These are phyloP conservation scores for Dallia pectoralis DNA, from an alignment of 2,797 vertebrate genomes.

Conservation along the genomic window DNA sequence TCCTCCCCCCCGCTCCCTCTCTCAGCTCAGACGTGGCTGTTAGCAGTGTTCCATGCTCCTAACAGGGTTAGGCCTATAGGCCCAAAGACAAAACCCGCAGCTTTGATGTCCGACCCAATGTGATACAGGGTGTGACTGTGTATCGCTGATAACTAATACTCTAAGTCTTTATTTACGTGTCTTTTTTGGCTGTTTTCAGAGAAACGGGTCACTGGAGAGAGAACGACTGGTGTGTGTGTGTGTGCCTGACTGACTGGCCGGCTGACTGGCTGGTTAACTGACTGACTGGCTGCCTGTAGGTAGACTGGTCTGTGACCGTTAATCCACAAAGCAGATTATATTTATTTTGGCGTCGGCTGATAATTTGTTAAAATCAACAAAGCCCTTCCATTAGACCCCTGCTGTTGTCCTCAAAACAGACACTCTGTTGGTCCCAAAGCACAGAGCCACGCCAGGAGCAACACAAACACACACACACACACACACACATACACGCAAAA, in stretches of 20 bases:
- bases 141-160: conserved; percentile 91
- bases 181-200: conserved; percentile 80
- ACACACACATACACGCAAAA: conserved; percentile 33
- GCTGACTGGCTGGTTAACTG: conserved; percentile 12
- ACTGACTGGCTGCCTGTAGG: conserved; percentile 69
- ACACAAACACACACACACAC: conserved; percentile 44
- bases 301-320: conserved; percentile 92
- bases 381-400: conserved; percentile 96
- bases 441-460: conserved; percentile 57
- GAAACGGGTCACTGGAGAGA: conserved; percentile 78
- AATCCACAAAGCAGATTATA: conserved; percentile 98
- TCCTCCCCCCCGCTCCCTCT: neutral
- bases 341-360: conserved; percentile 96
- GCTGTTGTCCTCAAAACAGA: conserved; percentile 93
- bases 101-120: conserved; percentile 74
- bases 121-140: conserved; percentile 84
- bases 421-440: conserved; percentile 81
- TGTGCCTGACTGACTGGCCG: conserved; percentile 39
- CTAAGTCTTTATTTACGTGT: conserved; percentile 83
- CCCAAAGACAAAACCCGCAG: conserved; percentile 53
- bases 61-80: conserved; percentile 51
- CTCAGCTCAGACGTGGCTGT: neutral
- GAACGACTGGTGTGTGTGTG: conserved; percentile 76
- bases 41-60: conserved; percentile 29
- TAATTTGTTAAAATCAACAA: conserved; percentile 98